These are phyloP conservation scores for Teleogryllus oceanicus DNA, from an alignment of 2,888 invertebrate genomes.

Conservation along the genomic window DNA sequence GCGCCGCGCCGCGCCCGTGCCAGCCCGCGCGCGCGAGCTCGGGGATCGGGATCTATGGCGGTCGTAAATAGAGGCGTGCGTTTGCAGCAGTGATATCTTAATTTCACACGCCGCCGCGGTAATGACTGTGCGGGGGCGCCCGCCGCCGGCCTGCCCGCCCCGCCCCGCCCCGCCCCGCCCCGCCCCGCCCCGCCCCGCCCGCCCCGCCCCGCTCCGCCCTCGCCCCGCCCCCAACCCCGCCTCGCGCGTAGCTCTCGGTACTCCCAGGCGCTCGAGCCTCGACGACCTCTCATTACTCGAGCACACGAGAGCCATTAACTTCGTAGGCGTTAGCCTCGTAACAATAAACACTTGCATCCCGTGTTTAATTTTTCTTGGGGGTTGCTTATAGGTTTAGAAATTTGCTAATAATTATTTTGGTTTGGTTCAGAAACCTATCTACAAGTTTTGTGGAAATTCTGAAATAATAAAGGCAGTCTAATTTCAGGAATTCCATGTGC, in stretches of 20 bases:
- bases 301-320: too few species aligned
- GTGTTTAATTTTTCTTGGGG: too few species aligned
- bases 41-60: background rate
- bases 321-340: too few species aligned
- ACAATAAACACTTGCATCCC: too few species aligned
- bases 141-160: background rate
- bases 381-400: too few species aligned
- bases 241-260: background rate
- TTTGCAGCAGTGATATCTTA: constrained; percentile 18
- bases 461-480: too few species aligned
- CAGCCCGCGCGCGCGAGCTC: background rate
- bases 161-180: background rate
- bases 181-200: background rate
- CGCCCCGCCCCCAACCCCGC: background rate
- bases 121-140: background rate
- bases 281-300: background rate
- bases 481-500: too few species aligned
- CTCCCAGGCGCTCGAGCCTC: background rate
- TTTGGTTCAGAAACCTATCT: too few species aligned
- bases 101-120: background rate
- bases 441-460: too few species aligned
- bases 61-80: background rate
- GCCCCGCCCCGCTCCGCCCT: background rate
- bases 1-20: background rate
- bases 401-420: too few species aligned